phyloP scores from a whole-genome alignment of 2,888 invertebrate genomes.

The Hemicrepidius hirtus region DNA sequence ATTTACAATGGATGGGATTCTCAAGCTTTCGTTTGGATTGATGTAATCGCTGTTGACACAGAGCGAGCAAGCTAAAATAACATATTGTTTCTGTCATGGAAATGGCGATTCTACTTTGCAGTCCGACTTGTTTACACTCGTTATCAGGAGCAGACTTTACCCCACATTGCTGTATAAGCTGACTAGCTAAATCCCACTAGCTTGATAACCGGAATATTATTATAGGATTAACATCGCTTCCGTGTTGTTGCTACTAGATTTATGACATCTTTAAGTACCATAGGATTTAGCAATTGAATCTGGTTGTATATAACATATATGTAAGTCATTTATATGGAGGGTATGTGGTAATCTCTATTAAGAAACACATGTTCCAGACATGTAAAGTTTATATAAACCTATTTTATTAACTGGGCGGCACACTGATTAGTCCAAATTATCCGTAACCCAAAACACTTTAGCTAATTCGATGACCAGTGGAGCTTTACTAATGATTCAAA shows the following conservation, averaged over 20 bases:
- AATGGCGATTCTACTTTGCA: slow-evolving; percentile 40
- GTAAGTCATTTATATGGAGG: slow-evolving; percentile 18
- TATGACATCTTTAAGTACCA: slow-evolving; percentile 43
- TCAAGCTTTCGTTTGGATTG: slow-evolving; percentile 31
- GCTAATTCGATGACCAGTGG: slow-evolving; percentile 12
- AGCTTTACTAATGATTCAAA: slow-evolving; percentile 13
- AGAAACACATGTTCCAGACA: slow-evolving; percentile 21
- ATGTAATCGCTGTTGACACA: slow-evolving; percentile 36
- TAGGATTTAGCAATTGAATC: slow-evolving; percentile 33
- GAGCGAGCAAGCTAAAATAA: slow-evolving; percentile 35
- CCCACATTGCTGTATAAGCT: slow-evolving; percentile 47
- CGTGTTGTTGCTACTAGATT: slow-evolving; percentile 46
- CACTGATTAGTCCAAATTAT: slow-evolving; percentile 17
- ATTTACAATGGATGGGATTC: slow-evolving; percentile 23
- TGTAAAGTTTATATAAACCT: slow-evolving; percentile 25
- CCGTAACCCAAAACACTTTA: background rate
- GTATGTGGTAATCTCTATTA: slow-evolving; percentile 6
- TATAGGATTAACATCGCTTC: slow-evolving; percentile 45
- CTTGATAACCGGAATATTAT: slow-evolving; percentile 48
- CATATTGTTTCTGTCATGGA: slow-evolving; percentile 41
- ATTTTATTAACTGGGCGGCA: slow-evolving; percentile 12
- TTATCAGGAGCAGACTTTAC: slow-evolving; percentile 44
- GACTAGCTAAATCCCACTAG: slow-evolving; percentile 47
- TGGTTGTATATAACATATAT: slow-evolving; percentile 20
- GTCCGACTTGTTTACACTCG: slow-evolving; percentile 41